Conservation (phyloP, 1,140 invertebrate species). For the Scaptomyza pallida region DNA sequence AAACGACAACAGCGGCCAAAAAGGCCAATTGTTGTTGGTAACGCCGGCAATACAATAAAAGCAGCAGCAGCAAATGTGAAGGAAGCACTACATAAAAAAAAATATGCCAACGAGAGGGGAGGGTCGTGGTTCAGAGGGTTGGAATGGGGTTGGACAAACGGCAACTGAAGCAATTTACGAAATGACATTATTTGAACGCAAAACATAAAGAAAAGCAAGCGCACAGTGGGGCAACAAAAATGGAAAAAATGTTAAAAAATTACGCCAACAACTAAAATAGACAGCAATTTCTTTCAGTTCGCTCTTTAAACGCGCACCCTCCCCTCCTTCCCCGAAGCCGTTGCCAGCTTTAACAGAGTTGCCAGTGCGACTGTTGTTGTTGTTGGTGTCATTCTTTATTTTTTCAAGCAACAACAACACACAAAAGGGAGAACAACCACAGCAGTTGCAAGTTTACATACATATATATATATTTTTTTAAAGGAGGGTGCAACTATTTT, state of each 20-base stretch:
- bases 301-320: too few species aligned
- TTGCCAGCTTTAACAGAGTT: slow-evolving; percentile 9
- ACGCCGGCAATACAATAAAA: slow-evolving; percentile 48
- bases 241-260: slow-evolving; percentile 62
- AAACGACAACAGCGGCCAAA: slow-evolving; percentile 35
- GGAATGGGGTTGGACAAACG: not conserved
- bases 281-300: slow-evolving; percentile 39
- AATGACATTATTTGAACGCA: slow-evolving; percentile 79
- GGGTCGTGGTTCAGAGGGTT: slow-evolving; percentile 5
- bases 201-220: slow-evolving; percentile 60
- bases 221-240: slow-evolving; percentile 18
- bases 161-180: slow-evolving; percentile 72
- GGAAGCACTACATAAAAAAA: slow-evolving; percentile 73
- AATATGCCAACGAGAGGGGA: slow-evolving; percentile 51
- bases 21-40: slow-evolving; percentile 74
- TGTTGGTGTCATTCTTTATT: slow-evolving; percentile 31
- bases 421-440: slow-evolving; percentile 16
- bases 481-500: slow-evolving; percentile 67
- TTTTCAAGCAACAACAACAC: slow-evolving; percentile 34
- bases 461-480: too few species aligned
- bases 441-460: slow-evolving; percentile 69
- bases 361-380: slow-evolving; percentile 51
- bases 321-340: not conserved
- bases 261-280: slow-evolving; percentile 73
- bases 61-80: slow-evolving; percentile 33